Evolutionary conservation across 2,888 invertebrate species (phyloP), one percentile per base, ranked within the genome.

Genomic region (Eupithecia insigniata): DNA sequence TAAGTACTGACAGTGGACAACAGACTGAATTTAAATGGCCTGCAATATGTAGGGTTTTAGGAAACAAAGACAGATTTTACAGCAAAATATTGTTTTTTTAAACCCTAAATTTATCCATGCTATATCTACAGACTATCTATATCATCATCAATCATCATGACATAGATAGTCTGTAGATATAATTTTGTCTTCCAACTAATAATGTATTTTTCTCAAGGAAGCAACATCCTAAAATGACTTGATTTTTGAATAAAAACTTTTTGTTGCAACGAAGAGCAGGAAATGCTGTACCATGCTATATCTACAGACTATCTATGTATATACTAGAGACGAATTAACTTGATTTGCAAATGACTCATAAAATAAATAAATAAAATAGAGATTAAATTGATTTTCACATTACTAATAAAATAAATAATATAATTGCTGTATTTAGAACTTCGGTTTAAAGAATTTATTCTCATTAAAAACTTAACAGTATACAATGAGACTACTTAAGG

Each of bases 1-100:
- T 30, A n/a, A 61, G 36, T 68, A 43, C 66, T 22, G 30, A 16
- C 61, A 43, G 60, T 61, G 60, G 60, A 68, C 60, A 39, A 68
- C 60, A 22, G 30, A 30, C 60, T 60, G 28, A 30, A 30, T 60
- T 55, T 55, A 12, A 55, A 55, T 55, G 55, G 55, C 55, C 12
- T 55, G 55, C 26, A 12, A 22, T 55, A 55, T 1, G 55, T 55
- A 55, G 4, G n/a, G 22, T 12, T 26, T 26, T 14, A 22, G 10
- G 26, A 55, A 55, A 55, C 18, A 51, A 1, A 43, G 18, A n/a
- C 8, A 6, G n/a, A 43, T 46, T n/a, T 51, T 10, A 22, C 22
- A 22, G 51, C 22, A 51, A 22, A 51, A 12, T 4, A 10, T 22
- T 22, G 8, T 1, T 3, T 10, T 10, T 22, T 51, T 7, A n/a